Percentiles rank a stretch among this genome's conserved stretches.
Conservation (phyloP, 1,140 invertebrate species). For the Zaprionus gabonicus region DNA sequence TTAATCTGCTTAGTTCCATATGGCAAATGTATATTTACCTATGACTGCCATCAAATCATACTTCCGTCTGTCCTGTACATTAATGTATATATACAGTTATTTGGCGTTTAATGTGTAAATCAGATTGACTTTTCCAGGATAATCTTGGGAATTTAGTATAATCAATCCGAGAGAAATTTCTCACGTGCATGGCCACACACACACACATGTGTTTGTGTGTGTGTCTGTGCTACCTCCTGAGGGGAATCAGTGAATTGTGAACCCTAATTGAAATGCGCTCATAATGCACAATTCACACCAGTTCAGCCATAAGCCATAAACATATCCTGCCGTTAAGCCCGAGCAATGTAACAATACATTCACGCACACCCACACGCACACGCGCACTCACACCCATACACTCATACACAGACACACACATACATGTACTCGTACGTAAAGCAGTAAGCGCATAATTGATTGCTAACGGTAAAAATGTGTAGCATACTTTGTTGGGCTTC, state of each 20-base stretch:
- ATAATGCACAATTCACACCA: constrained; percentile 17
- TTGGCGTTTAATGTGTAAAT: neutral
- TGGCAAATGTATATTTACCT: neutral
- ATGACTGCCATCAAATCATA: neutral
- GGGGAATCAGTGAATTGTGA: constrained; percentile 7
- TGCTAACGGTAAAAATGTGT: constrained; percentile 52
- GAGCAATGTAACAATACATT: constrained; percentile 19
- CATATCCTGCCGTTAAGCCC: constrained; percentile 52
- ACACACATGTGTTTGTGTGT: neutral
- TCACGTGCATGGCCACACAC: neutral
- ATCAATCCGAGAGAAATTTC: neutral
- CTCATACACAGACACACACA: neutral
- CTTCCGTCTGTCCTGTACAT: too few species aligned
- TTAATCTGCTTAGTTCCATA: neutral
- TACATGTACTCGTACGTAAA: constrained; percentile 23
- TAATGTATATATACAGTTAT: neutral
- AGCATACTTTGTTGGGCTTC: constrained; percentile 80
- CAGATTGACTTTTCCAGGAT: neutral
- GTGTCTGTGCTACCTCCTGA: too few species aligned
- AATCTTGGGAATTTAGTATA: neutral
- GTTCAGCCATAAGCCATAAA: constrained; percentile 48
- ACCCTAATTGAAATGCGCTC: constrained; percentile 43
- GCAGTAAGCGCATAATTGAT: constrained; percentile 52
- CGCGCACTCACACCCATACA: neutral
- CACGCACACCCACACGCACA: constrained; percentile 15